These are phyloP conservation scores for Teleopsis dalmanni DNA, from an alignment of 1,140 invertebrate genomes.

Conservation along the genomic window DNA sequence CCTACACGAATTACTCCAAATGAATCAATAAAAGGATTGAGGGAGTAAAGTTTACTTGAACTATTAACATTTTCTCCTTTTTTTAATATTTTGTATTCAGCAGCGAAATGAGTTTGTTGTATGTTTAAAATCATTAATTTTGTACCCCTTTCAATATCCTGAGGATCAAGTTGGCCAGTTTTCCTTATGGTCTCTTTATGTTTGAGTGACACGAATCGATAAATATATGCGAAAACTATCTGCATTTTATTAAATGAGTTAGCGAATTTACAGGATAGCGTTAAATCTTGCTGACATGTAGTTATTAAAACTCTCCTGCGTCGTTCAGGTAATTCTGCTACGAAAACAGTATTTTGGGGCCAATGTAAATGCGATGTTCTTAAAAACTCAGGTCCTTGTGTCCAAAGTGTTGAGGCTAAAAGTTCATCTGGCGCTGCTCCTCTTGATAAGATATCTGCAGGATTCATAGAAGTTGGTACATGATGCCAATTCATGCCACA, in stretches of 20 bases:
- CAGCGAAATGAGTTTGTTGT: constrained; percentile 5
- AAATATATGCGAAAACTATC: constrained; percentile 3
- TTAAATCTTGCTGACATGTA: background rate
- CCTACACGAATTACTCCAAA: constrained; percentile 22
- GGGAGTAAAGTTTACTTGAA: constrained; percentile 9
- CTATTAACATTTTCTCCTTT: background rate
- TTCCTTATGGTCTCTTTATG: background rate
- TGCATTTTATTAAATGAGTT: constrained; percentile 9
- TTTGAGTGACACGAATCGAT: background rate
- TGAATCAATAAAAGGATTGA: constrained; percentile 18
- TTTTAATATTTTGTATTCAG: background rate
- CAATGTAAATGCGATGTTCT: background rate
- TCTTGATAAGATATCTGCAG: constrained; percentile 35
- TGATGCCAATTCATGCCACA: constrained; percentile 23
- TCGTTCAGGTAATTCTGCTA: constrained; percentile 23
- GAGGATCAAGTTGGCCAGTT: background rate
- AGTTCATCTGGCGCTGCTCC: constrained; percentile 21
- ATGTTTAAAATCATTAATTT: constrained; percentile 2
- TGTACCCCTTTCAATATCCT: constrained; percentile 1
- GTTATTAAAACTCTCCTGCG: constrained; percentile 22
- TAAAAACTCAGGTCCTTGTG: constrained; percentile 28
- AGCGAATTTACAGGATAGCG: background rate
- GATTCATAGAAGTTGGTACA: constrained; percentile 29
- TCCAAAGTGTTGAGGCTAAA: constrained; percentile 28
- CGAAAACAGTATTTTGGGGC: constrained; percentile 2